Evolutionary conservation across 1,140 invertebrate genomes (phyloP).

Genomic region (Drosophila trapezifrons): DNA sequence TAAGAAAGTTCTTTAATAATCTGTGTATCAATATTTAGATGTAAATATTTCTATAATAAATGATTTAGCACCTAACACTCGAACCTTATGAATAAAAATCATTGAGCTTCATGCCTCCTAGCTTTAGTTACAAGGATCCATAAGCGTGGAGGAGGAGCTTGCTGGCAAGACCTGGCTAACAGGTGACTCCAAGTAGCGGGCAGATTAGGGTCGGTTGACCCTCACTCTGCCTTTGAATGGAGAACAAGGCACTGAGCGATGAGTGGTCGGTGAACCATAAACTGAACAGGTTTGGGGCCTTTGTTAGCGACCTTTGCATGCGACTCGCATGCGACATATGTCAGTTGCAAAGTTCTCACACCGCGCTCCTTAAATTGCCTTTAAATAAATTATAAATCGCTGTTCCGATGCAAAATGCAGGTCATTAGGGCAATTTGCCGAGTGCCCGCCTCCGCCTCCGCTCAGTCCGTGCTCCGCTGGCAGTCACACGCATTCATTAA

Average conservation of each 20-base stretch:
- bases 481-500: conserved; percentile 59
- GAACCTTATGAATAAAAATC: neutral
- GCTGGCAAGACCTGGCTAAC: neutral
- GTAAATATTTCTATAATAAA: no score
- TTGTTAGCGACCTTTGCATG: conserved; percentile 15
- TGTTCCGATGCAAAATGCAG: conserved; percentile 65
- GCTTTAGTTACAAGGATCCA: neutral
- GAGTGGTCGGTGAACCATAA: conserved; percentile 28
- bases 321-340: conserved; percentile 13
- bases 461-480: neutral
- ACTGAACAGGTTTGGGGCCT: conserved; percentile 21
- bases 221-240: conserved; percentile 1
- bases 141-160: no score
- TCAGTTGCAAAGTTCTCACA: conserved; percentile 9
- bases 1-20: no score
- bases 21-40: no score
- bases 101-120: neutral
- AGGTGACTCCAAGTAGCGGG: neutral
- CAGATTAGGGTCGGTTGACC: neutral
- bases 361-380: neutral
- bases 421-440: conserved; percentile 66
- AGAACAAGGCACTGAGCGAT: neutral
- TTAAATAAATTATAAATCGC: conserved; percentile 27
- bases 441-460: neutral
- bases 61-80: no score